Base-by-base conservation (phyloP, 2,113 vertebrate genomes). In the Pardalotus punctatus region DNA sequence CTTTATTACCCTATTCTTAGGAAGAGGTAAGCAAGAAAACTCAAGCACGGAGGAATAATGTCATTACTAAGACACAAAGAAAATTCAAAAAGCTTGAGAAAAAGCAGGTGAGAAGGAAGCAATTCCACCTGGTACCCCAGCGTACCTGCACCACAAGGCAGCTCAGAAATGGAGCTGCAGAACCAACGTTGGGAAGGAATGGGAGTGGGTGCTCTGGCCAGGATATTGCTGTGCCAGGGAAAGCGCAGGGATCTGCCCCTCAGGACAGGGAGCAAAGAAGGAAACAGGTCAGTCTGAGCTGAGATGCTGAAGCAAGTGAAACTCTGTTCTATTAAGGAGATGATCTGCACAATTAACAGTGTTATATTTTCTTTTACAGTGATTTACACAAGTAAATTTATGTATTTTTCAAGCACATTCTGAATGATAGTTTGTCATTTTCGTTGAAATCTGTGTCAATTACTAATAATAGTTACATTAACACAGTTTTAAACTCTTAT, bases 151-250 rank as follows among this genome's bases (percentile, higher is more conserved):
- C 31, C 76, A 53, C 1, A 23, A 20, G 45, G 36, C 33, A 73
- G 50, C 70, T n/a, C 53, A 38, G 45, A 57, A 60, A 47, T 9
- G 33, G 25, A 33, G 27, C 0, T 47, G n/a, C 56, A 56, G 69
- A 64, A 79, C 20, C 58, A 36, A 40, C 38, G 33, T 13, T 62
- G 29, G 38, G 65, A 65, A 65, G 29, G 58, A 93, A 65, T 3
- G 3, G 50, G 54, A 5, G 11, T 0, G 0, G 60, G 29, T 54
- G 40, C 35, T 62, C 40, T 77, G 0, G 0, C n/a, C 38, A 42
- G 79, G 33, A 77, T 6, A 31, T 0, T 42, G 21, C 47, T 72
- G 83, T 31, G 38, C 60, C 29, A 27, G 54, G 40, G 35, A 40
- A 54, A 69, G n/a, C 0, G 0, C 11, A 6, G 16, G 45, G 35